phyloP scores from a whole-genome alignment of 2,888 invertebrate genomes.

The Heteromurus nitidus region DNA sequence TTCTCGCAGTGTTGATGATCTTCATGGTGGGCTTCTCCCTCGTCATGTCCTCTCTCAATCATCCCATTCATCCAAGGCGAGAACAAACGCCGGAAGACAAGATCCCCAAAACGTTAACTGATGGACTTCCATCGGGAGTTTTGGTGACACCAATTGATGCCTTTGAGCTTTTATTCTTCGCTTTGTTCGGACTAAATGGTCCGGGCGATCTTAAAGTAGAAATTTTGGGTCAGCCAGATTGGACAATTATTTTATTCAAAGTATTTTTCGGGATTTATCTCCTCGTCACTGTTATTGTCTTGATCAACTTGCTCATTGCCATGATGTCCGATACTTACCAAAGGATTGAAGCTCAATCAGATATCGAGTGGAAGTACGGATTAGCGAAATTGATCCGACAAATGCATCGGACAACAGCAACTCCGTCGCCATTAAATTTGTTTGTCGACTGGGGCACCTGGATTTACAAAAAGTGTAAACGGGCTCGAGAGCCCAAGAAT shows the following conservation, averaged over 20 bases:
- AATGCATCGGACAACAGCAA: conserved; percentile 98
- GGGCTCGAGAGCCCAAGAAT: conserved; percentile 74
- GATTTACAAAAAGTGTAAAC: conserved; percentile 85
- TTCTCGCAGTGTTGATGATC: conserved; percentile 96
- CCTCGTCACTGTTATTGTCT: conserved; percentile 97
- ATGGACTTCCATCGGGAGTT: conserved; percentile 76
- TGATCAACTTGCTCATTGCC: conserved; percentile 99
- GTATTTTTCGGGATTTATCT: conserved; percentile 97
- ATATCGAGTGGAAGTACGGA: conserved; percentile 99
- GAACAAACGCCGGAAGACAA: conserved; percentile 44
- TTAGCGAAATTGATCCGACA: conserved; percentile 97
- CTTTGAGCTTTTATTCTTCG: conserved; percentile 98
- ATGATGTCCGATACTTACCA: conserved; percentile 99
- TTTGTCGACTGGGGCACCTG: conserved; percentile 95
- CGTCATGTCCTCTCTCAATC: conserved; percentile 96
- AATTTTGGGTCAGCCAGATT: conserved; percentile 76
- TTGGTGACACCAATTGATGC: conserved; percentile 93
- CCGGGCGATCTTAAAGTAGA: conserved; percentile 86
- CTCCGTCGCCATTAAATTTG: conserved; percentile 97
- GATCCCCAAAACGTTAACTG: conserved; percentile 72
- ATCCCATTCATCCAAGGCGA: conserved; percentile 79
- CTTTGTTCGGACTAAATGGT: conserved; percentile 95
- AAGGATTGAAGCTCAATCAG: conserved; percentile 98
- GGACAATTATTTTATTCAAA: conserved; percentile 92
- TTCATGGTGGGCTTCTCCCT: conserved; percentile 99